A percentile compares a stretch with the other conserved stretches of the same genome.
phyloP scores from a whole-genome alignment of 1,140 invertebrate genomes.

The Antheraea pernyi region DNA sequence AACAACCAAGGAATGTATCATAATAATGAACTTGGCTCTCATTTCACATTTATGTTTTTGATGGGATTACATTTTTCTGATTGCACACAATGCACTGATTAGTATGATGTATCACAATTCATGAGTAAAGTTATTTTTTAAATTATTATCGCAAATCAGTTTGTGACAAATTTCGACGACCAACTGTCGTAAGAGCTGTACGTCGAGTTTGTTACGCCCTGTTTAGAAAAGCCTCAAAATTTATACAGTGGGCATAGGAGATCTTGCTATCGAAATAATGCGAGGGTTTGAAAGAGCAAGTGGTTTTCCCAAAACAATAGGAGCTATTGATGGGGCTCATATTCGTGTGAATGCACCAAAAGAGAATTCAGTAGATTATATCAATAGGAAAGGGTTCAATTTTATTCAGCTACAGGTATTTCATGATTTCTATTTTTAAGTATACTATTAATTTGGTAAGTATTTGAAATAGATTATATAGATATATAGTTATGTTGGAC shows the following conservation, averaged over 20 bases:
- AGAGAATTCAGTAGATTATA: background rate
- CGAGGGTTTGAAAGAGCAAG: conserved; percentile 7
- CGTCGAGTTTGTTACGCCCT: background rate
- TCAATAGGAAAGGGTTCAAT: conserved; percentile 4
- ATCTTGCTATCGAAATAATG: conserved; percentile 5
- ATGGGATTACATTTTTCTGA: background rate
- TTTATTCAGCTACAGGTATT: conserved; percentile 7
- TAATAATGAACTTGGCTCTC: too few relatives aligned
- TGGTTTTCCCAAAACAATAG: conserved; percentile 10
- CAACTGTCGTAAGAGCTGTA: background rate
- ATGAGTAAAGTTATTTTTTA: background rate
- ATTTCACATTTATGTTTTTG: too few relatives aligned
- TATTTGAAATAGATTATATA: background rate
- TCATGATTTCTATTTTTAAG: too few relatives aligned
- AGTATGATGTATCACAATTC: background rate
- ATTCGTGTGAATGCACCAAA: conserved; percentile 10
- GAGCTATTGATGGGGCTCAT: background rate
- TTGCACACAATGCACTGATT: background rate
- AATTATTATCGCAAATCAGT: background rate
- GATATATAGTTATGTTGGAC: background rate
- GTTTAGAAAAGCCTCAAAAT: too few relatives aligned
- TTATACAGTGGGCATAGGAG: background rate
- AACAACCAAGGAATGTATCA: too few relatives aligned
- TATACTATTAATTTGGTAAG: too few relatives aligned
- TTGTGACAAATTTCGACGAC: background rate